Evolutionary conservation across 1,140 invertebrate genomes (phyloP), one percentile per base, ranked within the genome.

Genomic region (Plodia interpunctella): DNA sequence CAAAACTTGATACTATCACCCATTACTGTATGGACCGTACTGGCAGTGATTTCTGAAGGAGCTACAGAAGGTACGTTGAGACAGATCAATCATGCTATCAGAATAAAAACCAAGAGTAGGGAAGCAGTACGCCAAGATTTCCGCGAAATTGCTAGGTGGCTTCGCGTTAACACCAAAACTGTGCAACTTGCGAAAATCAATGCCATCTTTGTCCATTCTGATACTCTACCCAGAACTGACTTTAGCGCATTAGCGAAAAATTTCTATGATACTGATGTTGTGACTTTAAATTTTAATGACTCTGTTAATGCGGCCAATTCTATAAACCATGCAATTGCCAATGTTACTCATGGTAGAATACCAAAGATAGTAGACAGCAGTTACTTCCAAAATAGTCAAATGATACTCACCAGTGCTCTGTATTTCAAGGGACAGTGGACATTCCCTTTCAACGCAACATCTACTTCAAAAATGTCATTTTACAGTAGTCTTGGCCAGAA

Each of bases 351-450:
- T n/a, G 92, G 93, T 2, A 91, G 92, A 35, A 96, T 97, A 59
- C 84, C 90, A 0, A 87, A 92, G 15, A 80, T 96, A 2, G 84
- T 94, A 6, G 83, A 90, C 19, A 74, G 83, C 38, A 90, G 62
- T 60, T 83, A 90, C 61, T 72, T 92, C 25, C 35, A 49, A 8
- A 82, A 93, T 53, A 93, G 94, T 0, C 85, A 90, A 62, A 83
- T 97, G 65, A 80, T 97, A 2, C 76, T 97, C 17, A 93, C 94
- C 0, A 97, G 95, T 70, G 93, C 94, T 0, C 81, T 97, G 17
- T 96, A 94, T 75, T 97, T 98, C 85, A 97, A 96, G 88, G 96
- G 95, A 10, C 86, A 90, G 28, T 98, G 96, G 96, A 90, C 92
- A 54, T 84, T 91, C 5, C 91, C 93, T 0, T 97, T 98, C 69